phyloP scores from a whole-genome alignment of 1,140 invertebrate species.

The Magallana gigas region DNA sequence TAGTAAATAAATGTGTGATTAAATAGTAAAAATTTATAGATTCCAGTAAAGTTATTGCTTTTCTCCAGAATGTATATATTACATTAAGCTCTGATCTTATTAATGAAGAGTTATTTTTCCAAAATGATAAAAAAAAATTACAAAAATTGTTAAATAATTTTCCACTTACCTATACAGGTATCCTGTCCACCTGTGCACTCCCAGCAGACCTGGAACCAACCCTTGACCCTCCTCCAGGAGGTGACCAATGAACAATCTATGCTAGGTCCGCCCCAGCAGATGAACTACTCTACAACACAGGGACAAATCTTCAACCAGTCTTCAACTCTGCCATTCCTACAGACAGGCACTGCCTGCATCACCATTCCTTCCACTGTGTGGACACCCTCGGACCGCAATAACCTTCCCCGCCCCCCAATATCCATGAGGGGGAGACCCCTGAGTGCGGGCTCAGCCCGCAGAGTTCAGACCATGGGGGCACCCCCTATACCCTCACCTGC shows the following conservation, averaged over 20 bases:
- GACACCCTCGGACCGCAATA: slow-evolving; percentile 62
- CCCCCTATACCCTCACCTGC: slow-evolving; percentile 46
- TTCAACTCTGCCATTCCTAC: slow-evolving; percentile 63
- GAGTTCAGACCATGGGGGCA: slow-evolving; percentile 48
- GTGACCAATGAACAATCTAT: slow-evolving; percentile 49
- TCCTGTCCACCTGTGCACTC: slow-evolving; percentile 73
- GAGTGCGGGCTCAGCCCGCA: slow-evolving; percentile 72
- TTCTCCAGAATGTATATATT: too few species aligned
- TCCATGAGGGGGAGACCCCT: slow-evolving; percentile 71
- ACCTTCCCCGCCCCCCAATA: slow-evolving; percentile 67
- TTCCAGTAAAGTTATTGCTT: too few species aligned
- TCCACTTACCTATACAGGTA: slow-evolving; percentile 61
- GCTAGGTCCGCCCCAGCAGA: slow-evolving; percentile 9
- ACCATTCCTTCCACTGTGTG: slow-evolving; percentile 63
- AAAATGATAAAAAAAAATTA: not conserved
- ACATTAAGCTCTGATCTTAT: not conserved
- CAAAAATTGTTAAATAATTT: not conserved
- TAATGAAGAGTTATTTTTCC: not conserved
- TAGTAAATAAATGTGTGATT: not conserved
- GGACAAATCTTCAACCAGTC: not conserved
- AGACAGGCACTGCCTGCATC: slow-evolving; percentile 58
- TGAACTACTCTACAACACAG: slow-evolving; percentile 34
- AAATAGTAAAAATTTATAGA: not conserved
- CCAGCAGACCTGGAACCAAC: slow-evolving; percentile 71
- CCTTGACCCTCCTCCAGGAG: slow-evolving; percentile 65